Base-by-base conservation (phyloP, 2,888 invertebrate genomes). In the Dryobotodes eremita region DNA sequence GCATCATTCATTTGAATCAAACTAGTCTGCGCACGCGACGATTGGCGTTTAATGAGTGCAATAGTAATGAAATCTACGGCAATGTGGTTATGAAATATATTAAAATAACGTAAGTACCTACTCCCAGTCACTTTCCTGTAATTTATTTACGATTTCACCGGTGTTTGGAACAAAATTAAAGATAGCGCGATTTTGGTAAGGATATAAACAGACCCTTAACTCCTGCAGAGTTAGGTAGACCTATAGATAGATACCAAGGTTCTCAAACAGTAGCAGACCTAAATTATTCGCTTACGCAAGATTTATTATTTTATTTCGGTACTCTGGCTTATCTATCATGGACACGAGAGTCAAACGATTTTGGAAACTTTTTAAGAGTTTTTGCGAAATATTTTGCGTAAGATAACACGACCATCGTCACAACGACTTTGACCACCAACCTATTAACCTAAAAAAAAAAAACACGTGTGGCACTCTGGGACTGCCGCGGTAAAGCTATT, bases 1-100 rank as follows among this genome's bases (percentile, higher is more conserved):
- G n/a, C n/a, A n/a, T 80, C 84, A 71, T 70, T 59, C 77, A 84
- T 77, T 80, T 80, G 72, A 75, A 73, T 72, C 48, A 65, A 84
- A 83, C 71, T 80, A 76, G 53, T 20, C 48, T 42, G 4, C 59
- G 46, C 86, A 87, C 83, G 84, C 80, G 36, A 75, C 53, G 0
- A 0, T 13, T 66, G 61, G 73, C 71, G 80, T 75, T 80, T 66
- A 77, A 80, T 84, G 76, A 71, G 42, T 26, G 57, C 26, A 76
- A 66, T 76, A 64, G 31, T 55, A 26, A 62, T 73, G 48, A 59
- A 73, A 71, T 64, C 13, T 72, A 48, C 23, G 23, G 13, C 72
- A 31, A 62, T 83, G 10, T 48, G 46, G 17, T 0, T 36, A 66
- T 61, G 15, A 61, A 48, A 66, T 36, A 10, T 66, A 36, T 66